Base-by-base conservation (phyloP, 30 jellyfish, hydroid and myxozoan species). In the Cassiopea xamachana region DNA sequence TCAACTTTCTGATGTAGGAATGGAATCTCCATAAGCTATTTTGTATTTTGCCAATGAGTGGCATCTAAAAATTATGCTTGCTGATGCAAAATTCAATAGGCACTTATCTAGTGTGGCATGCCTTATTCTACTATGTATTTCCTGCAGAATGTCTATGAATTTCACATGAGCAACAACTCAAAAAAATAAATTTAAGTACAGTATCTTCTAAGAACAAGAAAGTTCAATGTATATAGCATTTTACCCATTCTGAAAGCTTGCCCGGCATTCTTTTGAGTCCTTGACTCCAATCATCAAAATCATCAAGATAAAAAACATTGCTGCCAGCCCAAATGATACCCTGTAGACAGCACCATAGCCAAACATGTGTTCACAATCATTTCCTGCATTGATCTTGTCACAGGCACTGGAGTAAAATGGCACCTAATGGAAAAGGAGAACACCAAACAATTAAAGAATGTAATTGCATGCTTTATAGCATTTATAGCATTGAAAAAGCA, bases 271-370 rank as follows among this genome's bases (percentile, higher is more conserved):
- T 73, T 88, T 87, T 71, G 96, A 85, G 48, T 95, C 76, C 78
- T 81, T 89, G 46, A 94, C 97, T 16, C 98, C 97, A 78, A 94
- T 16, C 93, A 81, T 89, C 49, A 94, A 48, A 1, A 94, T 27
- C 90, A 91, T 85, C 75, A 94, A 75, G 16, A 94, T 45, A 19
- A 89, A 3, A 81, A 89, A 94, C 86, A 94, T 82, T 83, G 86
- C 82, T 19, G 89, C 97, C 73, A 82, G 48, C 17, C 95, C 98
- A 84, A 94, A 94, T 39, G 90, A 87, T 1, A 94, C 95, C 18
- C 98, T 58, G 85, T 94, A 94, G 12, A 94, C 98, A 46, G 98
- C 91, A 68, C 90, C 91, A 80, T 89, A 94, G 17, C 98, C 97
- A 78, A 89, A 90, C 91, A 87, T 79, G 58, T 87, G 69, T 64